Percentiles rank a stretch among this genome's conserved stretches.
Evolutionary conservation across 2,113 vertebrate genomes (phyloP).

Genomic region (Canis aureus): DNA sequence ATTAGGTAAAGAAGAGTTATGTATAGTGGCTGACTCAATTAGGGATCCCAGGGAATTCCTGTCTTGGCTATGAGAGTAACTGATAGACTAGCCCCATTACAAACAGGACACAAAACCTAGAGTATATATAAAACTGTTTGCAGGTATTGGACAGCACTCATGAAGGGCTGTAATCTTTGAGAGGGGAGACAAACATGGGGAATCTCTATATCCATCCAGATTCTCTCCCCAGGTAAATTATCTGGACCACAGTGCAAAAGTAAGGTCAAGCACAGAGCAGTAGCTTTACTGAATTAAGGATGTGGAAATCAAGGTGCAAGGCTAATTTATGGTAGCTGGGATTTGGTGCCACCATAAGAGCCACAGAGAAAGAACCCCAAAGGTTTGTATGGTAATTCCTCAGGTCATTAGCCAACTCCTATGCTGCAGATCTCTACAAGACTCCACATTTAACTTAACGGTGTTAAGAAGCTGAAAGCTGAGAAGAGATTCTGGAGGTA

Average conservation of each 20-base stretch:
- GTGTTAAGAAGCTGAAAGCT: neutral
- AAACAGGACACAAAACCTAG: neutral
- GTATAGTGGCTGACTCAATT: neutral
- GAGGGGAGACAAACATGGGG: neutral
- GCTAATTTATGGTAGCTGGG: neutral
- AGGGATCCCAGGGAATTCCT: neutral
- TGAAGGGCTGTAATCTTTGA: neutral
- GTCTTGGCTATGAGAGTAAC: neutral
- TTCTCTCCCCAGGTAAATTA: neutral
- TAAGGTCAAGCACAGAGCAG: neutral
- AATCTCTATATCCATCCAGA: neutral
- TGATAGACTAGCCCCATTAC: neutral
- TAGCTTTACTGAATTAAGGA: neutral
- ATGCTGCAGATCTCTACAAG: neutral
- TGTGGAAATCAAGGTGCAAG: neutral
- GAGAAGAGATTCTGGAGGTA: neutral
- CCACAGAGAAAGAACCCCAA: neutral
- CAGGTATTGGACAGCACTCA: neutral
- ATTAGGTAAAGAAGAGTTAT: neutral
- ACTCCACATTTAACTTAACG: neutral
- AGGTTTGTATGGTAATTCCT: neutral
- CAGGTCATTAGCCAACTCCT: neutral
- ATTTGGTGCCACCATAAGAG: neutral
- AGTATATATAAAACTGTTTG: neutral
- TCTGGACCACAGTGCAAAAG: neutral